Evolutionary conservation across 2,113 vertebrate species (phyloP).

Genomic region (Phainopepla nitens): DNA sequence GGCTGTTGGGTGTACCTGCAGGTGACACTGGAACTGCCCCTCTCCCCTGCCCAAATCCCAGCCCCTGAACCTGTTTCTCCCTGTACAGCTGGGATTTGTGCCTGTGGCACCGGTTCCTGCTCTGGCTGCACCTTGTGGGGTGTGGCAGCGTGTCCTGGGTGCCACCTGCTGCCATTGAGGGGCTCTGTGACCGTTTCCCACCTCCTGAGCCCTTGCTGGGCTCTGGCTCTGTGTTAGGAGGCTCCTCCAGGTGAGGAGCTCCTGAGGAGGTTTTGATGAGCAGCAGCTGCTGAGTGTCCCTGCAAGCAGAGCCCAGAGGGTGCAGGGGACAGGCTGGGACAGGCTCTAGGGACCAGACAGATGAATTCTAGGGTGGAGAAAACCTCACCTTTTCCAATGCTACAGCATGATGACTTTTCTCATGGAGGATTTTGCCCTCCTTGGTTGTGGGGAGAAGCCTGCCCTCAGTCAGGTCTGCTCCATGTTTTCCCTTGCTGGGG

Average conservation of each 20-base stretch:
- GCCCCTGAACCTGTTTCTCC: neutral
- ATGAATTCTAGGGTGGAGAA: neutral
- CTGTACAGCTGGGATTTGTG: neutral
- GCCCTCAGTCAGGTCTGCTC: neutral
- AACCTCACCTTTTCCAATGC: neutral
- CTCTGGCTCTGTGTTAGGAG: neutral
- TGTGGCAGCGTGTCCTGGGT: accelerated
- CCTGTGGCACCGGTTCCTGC: accelerated
- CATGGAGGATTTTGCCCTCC: neutral
- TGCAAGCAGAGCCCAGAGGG: neutral
- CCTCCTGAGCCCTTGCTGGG: neutral
- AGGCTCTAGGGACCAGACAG: neutral
- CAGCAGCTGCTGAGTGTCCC: neutral
- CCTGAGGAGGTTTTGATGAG: neutral
- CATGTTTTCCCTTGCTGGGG: neutral
- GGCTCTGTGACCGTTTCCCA: neutral
- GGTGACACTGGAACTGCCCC: accelerated
- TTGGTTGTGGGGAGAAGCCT: neutral
- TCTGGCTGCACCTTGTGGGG: neutral
- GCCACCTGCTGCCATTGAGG: neutral
- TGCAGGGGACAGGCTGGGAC: neutral
- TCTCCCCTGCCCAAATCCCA: neutral
- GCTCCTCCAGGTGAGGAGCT: neutral
- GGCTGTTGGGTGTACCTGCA: neutral
- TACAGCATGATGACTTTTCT: neutral